Base-by-base conservation (phyloP, 2,888 invertebrate genomes). In the Nowickia ferox region DNA sequence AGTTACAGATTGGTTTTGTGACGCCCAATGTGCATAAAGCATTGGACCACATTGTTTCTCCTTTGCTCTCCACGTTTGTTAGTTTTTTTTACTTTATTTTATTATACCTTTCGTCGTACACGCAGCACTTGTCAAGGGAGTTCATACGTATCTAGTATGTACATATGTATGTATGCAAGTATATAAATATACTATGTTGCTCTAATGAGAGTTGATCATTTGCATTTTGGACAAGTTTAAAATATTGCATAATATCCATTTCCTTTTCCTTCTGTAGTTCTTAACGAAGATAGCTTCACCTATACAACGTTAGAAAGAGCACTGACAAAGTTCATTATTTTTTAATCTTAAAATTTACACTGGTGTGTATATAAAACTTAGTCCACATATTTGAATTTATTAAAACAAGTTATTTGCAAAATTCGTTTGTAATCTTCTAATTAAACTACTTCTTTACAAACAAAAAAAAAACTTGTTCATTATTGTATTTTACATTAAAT, bases 11-110 rank as follows among this genome's bases (percentile, higher is more conserved):
- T 87, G 93, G 93, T 90, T 93, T 93, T 83, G 93, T 93, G 89
- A 93, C 93, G 90, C 93, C 93, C 90, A 93, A 89, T 86, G 93
- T 93, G 90, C 93, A 93, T 88, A 93, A 90, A 88, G 93, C 93
- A 90, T 93, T 93, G 89, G 93, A 93, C 93, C 93, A 93, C 93
- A 93, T 93, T 79, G 90, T 91, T 87, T 92, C 91, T 87, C 90
- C 89, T 90, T 91, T 91, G 88, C 89, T 89, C 90, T 91, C 92
- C 92, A 92, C 89, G 87, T 88, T 89, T 87, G 84, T 79, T 74
- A 57, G 44, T 55, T 87, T 74, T 87, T 74, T 65, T 44, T 61
- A 68, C 44, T 82, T 72, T 71, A 40, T 19, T 51, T 74, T 71
- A 46, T 48, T 46, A n/a, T 63, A 80, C 61, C 19, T 65, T 82